Conservation (phyloP, 64 coral and sea anemone species). For the Astreopora myriophthalma region DNA sequence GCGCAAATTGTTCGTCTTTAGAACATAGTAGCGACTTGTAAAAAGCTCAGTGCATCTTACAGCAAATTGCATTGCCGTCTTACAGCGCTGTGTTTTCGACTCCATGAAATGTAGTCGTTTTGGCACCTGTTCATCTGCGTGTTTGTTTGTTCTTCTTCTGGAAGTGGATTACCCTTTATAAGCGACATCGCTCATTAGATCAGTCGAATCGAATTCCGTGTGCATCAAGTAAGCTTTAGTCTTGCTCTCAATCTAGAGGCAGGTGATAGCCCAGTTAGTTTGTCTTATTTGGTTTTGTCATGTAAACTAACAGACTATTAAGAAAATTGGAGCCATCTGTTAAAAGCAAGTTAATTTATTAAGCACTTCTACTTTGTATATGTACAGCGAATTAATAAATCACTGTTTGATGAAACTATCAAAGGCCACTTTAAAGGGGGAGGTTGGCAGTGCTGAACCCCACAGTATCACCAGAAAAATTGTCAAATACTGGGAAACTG, state of each 20-base stretch:
- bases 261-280: not conserved
- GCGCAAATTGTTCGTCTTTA: conserved; percentile 8
- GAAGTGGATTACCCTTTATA: not conserved
- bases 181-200: not conserved
- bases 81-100: not conserved
- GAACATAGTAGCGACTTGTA: not conserved
- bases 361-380: too few species aligned
- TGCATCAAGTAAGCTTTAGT: not conserved
- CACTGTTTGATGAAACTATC: too few species aligned
- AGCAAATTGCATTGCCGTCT: not conserved
- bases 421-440: too few species aligned
- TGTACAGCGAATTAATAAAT: too few species aligned
- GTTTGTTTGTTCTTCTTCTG: not conserved
- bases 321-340: too few species aligned
- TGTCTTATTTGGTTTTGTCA: not conserved
- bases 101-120: not conserved
- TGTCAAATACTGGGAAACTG: too few species aligned
- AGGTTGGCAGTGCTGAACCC: too few species aligned
- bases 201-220: not conserved
- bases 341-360: too few species aligned
- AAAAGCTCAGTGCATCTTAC: not conserved
- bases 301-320: too few species aligned
- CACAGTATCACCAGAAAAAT: too few species aligned
- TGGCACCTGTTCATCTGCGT: conserved; percentile 3
- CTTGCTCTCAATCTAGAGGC: too few species aligned